Evolutionary conservation across 2,888 invertebrate species (phyloP), one percentile per base, ranked within the genome.

Genomic region (Saturnia japonica): DNA sequence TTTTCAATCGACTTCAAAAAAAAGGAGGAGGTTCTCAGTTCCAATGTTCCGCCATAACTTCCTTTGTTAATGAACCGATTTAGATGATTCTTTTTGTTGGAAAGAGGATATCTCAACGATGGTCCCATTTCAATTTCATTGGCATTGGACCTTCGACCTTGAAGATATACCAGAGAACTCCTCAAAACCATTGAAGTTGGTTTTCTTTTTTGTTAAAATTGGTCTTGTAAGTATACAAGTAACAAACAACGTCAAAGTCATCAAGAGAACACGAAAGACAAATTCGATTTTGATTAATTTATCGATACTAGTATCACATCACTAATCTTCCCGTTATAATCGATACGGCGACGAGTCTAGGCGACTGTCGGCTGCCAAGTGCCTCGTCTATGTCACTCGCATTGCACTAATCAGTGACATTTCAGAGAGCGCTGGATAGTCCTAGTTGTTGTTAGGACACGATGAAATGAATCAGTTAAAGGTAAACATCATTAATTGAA

Each of bases 321-420:
- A 66, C 70, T 67, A 67, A 76, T 68, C 64, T 72, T 67, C 72
- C 54, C 68, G 64, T 68, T 67, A 74, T 85, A 82, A 82, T 85
- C 83, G 83, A 85, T 83, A 78, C 72, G 80, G 74, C 78, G 81
- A 76, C 77, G 73, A 70, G 66, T 16, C 71, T 68, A 74, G 79
- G 76, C 79, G 79, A 73, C 79, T 72, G 79, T 72, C 77, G 74
- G 71, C 71, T 74, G 73, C 71, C 74, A 73, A 70, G 51, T 57
- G 68, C 42, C 57, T 64, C 60, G 45, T 43, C 69, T 16, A 51
- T 51, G 64, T 64, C 70, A 70, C 25, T 51, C 66, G 14, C 66
- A 70, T 19, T 68, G 68, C 40, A 51, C 54, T 64, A 71, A 43
- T 66, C 67, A 70, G 45, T 45, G 62, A 62, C 67, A 66, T 70